These are phyloP conservation scores for Clarias gariepinus DNA, from an alignment of 2,113 vertebrate species.

Conservation along the genomic window DNA sequence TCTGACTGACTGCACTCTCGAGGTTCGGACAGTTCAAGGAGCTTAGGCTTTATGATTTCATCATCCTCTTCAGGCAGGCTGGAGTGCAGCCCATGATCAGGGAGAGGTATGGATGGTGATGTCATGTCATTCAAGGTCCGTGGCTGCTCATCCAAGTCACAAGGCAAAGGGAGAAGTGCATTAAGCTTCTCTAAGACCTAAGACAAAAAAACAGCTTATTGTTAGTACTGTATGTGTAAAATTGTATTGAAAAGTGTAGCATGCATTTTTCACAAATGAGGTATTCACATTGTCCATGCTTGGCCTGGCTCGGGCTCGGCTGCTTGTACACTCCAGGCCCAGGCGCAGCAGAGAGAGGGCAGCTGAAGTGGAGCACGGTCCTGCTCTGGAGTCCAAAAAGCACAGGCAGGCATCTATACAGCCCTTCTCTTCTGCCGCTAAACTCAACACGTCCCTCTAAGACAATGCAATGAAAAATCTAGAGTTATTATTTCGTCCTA, in stretches of 20 bases:
- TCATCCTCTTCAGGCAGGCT: constrained; percentile 69
- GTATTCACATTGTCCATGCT: constrained; percentile 57
- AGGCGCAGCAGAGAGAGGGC: constrained; percentile 66
- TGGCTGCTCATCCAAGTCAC: constrained; percentile 62
- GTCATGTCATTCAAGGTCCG: constrained; percentile 62
- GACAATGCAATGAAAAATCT: neutral
- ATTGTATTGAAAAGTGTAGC: neutral
- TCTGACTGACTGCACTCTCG: constrained; percentile 72
- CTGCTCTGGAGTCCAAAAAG: constrained; percentile 66
- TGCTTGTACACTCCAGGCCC: constrained; percentile 56
- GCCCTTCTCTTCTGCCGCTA: constrained; percentile 68
- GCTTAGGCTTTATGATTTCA: constrained; percentile 53
- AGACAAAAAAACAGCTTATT: neutral
- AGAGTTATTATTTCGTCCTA: neutral
- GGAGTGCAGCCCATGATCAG: constrained; percentile 31
- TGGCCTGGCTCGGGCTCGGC: constrained; percentile 64
- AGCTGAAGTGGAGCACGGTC: constrained; percentile 62
- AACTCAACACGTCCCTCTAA: constrained; percentile 67
- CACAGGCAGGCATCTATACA: constrained; percentile 66
- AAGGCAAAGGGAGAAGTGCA: constrained; percentile 55
- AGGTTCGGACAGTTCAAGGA: constrained; percentile 25
- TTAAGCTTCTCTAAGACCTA: constrained; percentile 65
- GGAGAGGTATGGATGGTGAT: constrained; percentile 1
- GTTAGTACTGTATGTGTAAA: neutral
- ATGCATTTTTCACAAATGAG: neutral